Evolutionary conservation across 2,888 invertebrate species (phyloP).

Genomic region (Stenotaenia linearis): DNA sequence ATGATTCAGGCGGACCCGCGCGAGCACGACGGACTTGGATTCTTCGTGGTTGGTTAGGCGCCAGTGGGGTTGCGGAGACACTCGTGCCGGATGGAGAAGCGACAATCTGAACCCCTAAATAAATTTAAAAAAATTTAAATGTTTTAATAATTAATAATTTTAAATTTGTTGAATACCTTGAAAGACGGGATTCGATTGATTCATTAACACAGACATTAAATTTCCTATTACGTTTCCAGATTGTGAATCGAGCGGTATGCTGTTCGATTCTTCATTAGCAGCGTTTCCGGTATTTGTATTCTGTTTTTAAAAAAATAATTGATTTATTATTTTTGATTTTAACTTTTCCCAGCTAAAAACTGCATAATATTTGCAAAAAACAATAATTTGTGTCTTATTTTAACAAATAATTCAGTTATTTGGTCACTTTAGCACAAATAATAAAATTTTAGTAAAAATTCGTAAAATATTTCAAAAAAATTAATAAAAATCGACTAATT

Average conservation of each 20-base stretch:
- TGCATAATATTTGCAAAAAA: no score
- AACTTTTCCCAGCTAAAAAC: no score
- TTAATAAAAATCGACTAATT: no score
- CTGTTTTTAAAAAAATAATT: no score
- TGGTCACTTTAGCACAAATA: no score
- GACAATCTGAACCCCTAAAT: background rate
- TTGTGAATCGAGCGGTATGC: slow-evolving; percentile 3
- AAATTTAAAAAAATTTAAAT: background rate
- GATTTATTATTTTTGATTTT: background rate
- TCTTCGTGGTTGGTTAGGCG: background rate
- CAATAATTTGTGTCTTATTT: no score
- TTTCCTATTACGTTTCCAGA: slow-evolving; percentile 31
- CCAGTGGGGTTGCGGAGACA: background rate
- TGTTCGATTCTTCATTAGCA: background rate
- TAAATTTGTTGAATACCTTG: background rate
- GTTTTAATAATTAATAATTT: background rate
- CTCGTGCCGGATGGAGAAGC: background rate
- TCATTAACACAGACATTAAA: slow-evolving; percentile 34
- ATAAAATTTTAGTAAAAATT: no score
- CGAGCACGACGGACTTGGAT: background rate
- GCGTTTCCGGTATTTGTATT: background rate
- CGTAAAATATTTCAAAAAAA: no score
- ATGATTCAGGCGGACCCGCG: background rate
- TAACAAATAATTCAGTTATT: no score
- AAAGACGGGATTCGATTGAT: slow-evolving; percentile 27